Base-by-base conservation (phyloP, 2,113 vertebrate species). In the Rhinopomastus cyanomelas region DNA sequence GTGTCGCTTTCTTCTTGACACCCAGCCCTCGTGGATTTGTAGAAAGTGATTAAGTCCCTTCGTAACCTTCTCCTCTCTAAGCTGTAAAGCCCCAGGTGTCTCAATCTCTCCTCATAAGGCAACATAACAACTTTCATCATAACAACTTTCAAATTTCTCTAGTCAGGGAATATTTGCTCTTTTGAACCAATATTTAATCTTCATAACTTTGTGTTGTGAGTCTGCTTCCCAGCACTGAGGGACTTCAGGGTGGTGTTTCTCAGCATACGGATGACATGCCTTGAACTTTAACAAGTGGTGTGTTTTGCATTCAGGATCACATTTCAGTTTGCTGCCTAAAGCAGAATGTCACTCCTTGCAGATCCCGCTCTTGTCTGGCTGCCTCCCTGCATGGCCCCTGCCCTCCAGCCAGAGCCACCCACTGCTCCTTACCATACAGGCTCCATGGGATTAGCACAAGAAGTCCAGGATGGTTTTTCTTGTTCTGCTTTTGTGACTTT, bases 321-420 rank as follows among this genome's bases (percentile, higher is more conserved):
- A 42, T 94, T 94, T 94, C 95, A 76, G 60, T 81, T 73, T 56
- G 76, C 73, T 93, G 75, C 77, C 61, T 73, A 49, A 90, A 67
- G 19, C 64, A 64, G 49, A 85, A 59, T 66, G 90, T 93, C 74
- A 48, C 37, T 91, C n/a, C 34, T 56, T 88, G 81, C 52, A 79
- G 64, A 62, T 76, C 48, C 60, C 57, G 59, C 46, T n/a, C 55
- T 73, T 83, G 84, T 66, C 89, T 65, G 20, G 26, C 66, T 34
- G 78, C 61, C 48, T 72, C 60, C 29, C 44, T 48, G 67, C 44
- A 20, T 36, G 74, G 68, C 27, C 78, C 32, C 17, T 42, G 30
- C 55, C 34, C 52, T 85, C 46, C 88, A 71, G 62, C 49, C 66
- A 36, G 34, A 65, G 68, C 80, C 32, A 66, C 57, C 52, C 44